A percentile compares a stretch with the other conserved stretches of the same genome.
phyloP scores from a whole-genome alignment of 2,113 vertebrate species.

The Lathamus discolor region DNA sequence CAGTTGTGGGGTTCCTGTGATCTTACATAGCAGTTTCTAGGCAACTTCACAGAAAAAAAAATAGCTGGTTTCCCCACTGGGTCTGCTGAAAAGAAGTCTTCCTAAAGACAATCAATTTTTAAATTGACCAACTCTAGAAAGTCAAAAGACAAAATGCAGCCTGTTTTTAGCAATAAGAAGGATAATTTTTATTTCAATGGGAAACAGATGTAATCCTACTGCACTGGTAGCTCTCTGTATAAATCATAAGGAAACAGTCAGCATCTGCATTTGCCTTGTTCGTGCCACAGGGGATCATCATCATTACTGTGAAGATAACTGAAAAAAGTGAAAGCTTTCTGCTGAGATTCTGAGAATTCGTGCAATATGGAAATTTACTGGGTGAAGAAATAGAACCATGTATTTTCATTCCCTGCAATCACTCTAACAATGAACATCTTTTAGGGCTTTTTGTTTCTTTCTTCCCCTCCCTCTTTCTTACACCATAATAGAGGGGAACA shows the following conservation, averaged over 20 bases:
- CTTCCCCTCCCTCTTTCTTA: not conserved
- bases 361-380: conserved; percentile 49
- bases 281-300: conserved; percentile 44
- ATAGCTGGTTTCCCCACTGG: not conserved
- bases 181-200: conserved; percentile 9
- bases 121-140: not conserved
- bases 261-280: conserved; percentile 58
- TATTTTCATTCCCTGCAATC: conserved; percentile 12
- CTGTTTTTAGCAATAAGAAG: conserved; percentile 37
- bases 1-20: conserved; percentile 8
- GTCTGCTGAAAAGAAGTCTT: not conserved
- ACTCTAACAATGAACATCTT: conserved; percentile 11
- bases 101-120: not conserved
- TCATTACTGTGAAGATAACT: conserved; percentile 28
- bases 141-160: conserved; percentile 37
- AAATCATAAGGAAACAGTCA: conserved; percentile 48
- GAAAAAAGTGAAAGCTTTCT: conserved; percentile 28
- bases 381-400: conserved; percentile 10
- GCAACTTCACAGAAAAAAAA: not conserved
- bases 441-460: conserved; percentile 11
- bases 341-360: conserved; percentile 36
- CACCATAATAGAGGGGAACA: conserved; percentile 2
- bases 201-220: conserved; percentile 45
- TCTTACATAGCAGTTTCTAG: conserved; percentile 7
- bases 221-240: conserved; percentile 20